Base-by-base conservation (phyloP, 2,888 invertebrate species). In the Drosophila anomalipes region DNA sequence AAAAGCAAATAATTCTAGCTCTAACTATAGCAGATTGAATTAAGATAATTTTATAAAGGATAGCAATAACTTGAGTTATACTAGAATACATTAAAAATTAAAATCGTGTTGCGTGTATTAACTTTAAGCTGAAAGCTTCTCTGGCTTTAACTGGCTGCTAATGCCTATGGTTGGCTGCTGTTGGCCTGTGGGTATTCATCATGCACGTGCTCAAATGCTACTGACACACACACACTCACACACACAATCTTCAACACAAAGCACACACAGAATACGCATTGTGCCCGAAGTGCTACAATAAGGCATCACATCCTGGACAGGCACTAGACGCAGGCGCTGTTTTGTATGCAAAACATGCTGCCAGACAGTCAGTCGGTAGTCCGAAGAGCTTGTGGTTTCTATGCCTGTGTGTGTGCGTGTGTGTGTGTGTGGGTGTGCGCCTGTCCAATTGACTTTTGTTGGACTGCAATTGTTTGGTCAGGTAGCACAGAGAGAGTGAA, bases 281-380 rank as follows among this genome's bases (percentile, higher is more conserved):
- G 71, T 76, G 71, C 71, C 70, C 67, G 56, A 74, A 83, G 73
- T 81, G 86, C 70, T 76, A 73, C 83, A 82, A 74, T 75, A 66
- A 75, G 67, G 73, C 73, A 76, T 56, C 83, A 79, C 82, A 83
- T 82, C 79, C 83, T 83, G 83, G 56, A 67, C 49, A 52, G 54
- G 49, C 69, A 51, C 54, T 63, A 58, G 62, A n/a, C 53, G 14
- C 65, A 66, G 77, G 56, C 66, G 71, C 74, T 73, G 77, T 70
- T 87, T 89, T 85, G 77, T 86, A 87, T 87, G 87, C 87, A 89
- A 83, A 87, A 65, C 89, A 79, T 76, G 86, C 60, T 66, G 77
- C 44, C 70, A 73, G 72, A 69, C 72, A 70, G 76, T 47, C 65
- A 51, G 74, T 53, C 59, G 62, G 64, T 61, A 64, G 70, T 57